Conservation (phyloP, 2,113 vertebrate species). For the Melanerpes formicivorus region DNA sequence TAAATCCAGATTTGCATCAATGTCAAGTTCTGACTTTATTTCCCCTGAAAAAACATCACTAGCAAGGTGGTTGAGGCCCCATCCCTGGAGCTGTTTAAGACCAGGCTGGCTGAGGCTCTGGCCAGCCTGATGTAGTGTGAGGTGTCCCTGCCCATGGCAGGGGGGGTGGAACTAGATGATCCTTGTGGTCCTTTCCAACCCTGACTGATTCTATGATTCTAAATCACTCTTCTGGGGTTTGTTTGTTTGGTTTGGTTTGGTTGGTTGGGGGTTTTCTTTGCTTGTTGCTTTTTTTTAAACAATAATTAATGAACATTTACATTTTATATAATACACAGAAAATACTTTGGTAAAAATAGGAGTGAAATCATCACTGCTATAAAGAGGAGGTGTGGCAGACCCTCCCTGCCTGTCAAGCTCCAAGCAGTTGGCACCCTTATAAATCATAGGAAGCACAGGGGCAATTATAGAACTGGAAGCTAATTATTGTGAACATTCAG, state of each 20-base stretch:
- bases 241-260: too few species aligned
- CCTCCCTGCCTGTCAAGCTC: neutral
- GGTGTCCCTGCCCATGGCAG: too few species aligned
- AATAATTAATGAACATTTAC: neutral
- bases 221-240: neutral
- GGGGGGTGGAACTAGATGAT: too few species aligned
- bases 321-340: neutral
- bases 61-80: neutral
- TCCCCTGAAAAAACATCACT: neutral
- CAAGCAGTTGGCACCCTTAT: constrained; percentile 46
- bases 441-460: constrained; percentile 51
- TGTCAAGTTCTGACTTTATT: neutral
- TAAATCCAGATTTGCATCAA: neutral
- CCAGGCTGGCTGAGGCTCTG: too few species aligned
- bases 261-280: too few species aligned
- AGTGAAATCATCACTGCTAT: constrained; percentile 27
- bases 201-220: too few species aligned
- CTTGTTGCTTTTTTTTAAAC: neutral
- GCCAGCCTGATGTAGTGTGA: too few species aligned
- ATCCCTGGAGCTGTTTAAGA: too few species aligned
- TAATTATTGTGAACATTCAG: constrained; percentile 38
- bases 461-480: constrained; percentile 56
- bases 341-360: constrained; percentile 22
- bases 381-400: neutral
- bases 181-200: too few species aligned